These are phyloP conservation scores for Acanthopleura granulata DNA, from an alignment of 2,888 invertebrate species.

Conservation along the genomic window DNA sequence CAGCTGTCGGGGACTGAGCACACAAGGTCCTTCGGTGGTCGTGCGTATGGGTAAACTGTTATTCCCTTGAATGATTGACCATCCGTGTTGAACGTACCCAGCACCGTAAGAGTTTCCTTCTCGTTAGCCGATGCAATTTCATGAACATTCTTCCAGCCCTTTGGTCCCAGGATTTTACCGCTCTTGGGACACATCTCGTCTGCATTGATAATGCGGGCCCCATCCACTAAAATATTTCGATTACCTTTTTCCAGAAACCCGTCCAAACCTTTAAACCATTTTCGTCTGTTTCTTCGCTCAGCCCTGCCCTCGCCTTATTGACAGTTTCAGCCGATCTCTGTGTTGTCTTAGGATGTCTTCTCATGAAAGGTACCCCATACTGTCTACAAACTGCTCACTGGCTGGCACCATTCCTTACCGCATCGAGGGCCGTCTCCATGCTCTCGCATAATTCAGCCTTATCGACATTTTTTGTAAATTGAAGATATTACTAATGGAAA, in stretches of 20 bases:
- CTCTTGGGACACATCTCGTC: conserved; percentile 25
- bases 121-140: conserved; percentile 11
- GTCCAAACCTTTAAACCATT: conserved; percentile 23
- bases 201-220: conserved; percentile 21
- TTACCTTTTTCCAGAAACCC: conserved; percentile 17
- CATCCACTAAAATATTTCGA: conserved; percentile 19
- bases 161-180: conserved; percentile 12
- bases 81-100: conserved; percentile 11
- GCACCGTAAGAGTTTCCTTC: conserved; percentile 19
- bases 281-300: conserved; percentile 22
- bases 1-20: conserved; percentile 5
- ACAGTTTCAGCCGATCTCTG: conserved; percentile 17
- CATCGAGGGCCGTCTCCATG: neutral
- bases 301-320: conserved; percentile 24
- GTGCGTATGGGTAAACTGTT: conserved; percentile 11
- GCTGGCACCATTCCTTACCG: neutral
- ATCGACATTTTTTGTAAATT: conserved; percentile 8
- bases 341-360: conserved; percentile 18
- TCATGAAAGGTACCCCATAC: conserved; percentile 20
- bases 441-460: conserved; percentile 1
- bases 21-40: conserved; percentile 4
- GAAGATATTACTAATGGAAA: neutral
- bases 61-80: conserved; percentile 3
- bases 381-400: neutral
- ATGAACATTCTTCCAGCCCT: conserved; percentile 19